phyloP scores from a whole-genome alignment of 2,113 vertebrate genomes.

The Dolichallabes microphthalmus region DNA sequence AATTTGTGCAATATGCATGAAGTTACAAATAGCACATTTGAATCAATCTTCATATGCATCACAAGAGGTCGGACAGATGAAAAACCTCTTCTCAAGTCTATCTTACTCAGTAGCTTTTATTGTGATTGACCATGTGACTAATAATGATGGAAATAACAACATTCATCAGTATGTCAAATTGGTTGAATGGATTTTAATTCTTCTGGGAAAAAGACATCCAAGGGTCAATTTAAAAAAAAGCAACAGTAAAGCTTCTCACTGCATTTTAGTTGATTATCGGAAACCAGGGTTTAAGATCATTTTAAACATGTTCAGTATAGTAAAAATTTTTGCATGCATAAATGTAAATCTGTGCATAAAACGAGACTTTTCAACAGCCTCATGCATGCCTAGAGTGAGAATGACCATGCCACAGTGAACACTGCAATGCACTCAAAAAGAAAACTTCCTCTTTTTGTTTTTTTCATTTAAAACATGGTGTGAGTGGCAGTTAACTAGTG shows the following conservation, averaged over 20 bases:
- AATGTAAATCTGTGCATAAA: background rate
- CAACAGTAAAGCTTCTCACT: background rate
- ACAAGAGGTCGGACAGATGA: background rate
- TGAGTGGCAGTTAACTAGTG: conserved; percentile 1
- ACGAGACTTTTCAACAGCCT: background rate
- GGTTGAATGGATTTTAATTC: background rate
- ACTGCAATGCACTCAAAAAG: background rate
- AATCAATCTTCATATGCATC: background rate
- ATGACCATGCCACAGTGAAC: background rate
- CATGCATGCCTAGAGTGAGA: background rate
- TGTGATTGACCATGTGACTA: background rate
- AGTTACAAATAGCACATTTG: background rate
- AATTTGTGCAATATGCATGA: conserved; percentile 1
- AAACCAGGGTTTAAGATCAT: conserved; percentile 20
- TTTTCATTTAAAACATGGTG: background rate
- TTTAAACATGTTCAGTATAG: conserved; percentile 10
- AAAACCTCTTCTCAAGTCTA: background rate
- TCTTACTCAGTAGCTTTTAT: background rate
- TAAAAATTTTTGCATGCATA: background rate
- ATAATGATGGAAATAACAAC: background rate
- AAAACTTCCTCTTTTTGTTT: background rate
- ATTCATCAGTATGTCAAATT: background rate
- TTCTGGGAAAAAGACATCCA: background rate
- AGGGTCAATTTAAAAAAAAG: background rate
- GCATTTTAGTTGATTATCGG: background rate